Percentiles rank a stretch among this genome's conserved stretches.
Evolutionary conservation across 2,888 invertebrate species (phyloP).

Genomic region (Troides oblongomaculatus): DNA sequence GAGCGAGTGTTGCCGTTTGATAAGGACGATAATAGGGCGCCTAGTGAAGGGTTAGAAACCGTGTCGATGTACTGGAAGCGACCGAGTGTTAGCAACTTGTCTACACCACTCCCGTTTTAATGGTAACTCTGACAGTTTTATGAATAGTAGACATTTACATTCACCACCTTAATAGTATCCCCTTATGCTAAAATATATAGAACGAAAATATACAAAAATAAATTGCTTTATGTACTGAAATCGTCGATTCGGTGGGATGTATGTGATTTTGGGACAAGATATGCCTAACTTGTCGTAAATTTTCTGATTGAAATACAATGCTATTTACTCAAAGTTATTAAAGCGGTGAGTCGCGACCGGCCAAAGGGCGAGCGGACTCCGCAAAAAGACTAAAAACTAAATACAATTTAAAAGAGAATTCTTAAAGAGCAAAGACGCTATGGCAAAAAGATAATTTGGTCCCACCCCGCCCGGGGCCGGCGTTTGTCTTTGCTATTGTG

Average conservation of each 20-base stretch:
- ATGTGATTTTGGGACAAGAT: not conserved
- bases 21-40: constrained; percentile 51
- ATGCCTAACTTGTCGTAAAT: not conserved
- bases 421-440: constrained; percentile 73
- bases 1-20: constrained; percentile 75
- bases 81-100: constrained; percentile 6
- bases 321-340: constrained; percentile 59
- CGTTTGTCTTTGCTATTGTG: constrained; percentile 77
- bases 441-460: constrained; percentile 73
- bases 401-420: constrained; percentile 78
- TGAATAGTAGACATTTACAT: not conserved
- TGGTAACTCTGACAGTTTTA: not conserved
- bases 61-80: constrained; percentile 35
- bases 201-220: not conserved
- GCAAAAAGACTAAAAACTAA: constrained; percentile 71
- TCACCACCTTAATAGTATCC: not conserved
- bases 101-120: not conserved
- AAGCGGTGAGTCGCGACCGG: constrained; percentile 60
- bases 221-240: too few species aligned
- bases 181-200: not conserved
- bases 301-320: constrained; percentile 35
- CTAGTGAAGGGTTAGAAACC: constrained; percentile 40
- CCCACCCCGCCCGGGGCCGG: constrained; percentile 55
- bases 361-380: constrained; percentile 62
- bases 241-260: not conserved